A percentile compares a stretch with the other conserved stretches of the same genome.
Conservation (phyloP, 2,113 vertebrate genomes). For the Marmota flaviventris region DNA sequence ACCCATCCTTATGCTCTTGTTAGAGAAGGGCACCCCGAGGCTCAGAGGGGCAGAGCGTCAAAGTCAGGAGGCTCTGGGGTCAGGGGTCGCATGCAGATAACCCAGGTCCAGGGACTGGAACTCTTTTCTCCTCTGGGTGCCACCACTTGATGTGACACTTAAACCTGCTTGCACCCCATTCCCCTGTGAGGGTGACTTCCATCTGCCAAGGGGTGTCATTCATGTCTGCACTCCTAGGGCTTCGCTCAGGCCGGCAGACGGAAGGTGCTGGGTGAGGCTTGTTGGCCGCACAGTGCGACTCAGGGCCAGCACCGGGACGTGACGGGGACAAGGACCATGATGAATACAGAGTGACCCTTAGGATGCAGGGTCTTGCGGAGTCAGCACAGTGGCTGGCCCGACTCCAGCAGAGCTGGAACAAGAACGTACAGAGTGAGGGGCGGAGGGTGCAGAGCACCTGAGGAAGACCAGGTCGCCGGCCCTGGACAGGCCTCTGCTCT, state of each 20-base stretch:
- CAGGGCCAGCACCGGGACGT: neutral
- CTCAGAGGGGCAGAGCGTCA: neutral
- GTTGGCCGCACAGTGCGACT: neutral
- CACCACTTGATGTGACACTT: neutral
- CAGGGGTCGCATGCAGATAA: neutral
- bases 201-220: neutral
- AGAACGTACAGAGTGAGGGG: neutral
- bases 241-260: neutral
- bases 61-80: neutral
- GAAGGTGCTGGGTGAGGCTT: neutral
- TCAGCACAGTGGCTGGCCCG: neutral
- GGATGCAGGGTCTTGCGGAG: neutral
- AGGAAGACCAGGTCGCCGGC: neutral
- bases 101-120: neutral
- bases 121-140: neutral
- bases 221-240: neutral
- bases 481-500: neutral
- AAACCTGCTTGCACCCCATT: neutral
- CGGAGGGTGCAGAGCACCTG: neutral
- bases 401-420: neutral
- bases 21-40: constrained; percentile 11
- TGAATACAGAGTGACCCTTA: neutral
- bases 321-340: neutral
- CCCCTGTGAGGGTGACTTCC: neutral
- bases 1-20: neutral